Evolutionary conservation across 2,888 invertebrate genomes (phyloP).

Genomic region (Trissoscelio sp.): DNA sequence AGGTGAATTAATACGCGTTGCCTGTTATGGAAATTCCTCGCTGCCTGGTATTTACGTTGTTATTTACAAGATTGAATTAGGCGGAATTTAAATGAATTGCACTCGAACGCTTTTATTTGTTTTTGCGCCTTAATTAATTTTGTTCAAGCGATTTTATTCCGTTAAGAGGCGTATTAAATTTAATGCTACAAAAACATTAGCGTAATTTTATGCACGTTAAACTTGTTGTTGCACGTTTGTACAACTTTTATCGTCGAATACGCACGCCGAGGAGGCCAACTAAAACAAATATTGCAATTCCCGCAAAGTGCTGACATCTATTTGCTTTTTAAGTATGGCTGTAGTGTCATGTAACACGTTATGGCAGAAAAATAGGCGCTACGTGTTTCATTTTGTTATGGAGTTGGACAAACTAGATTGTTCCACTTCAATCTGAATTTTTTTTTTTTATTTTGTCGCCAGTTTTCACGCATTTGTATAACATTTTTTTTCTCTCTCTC

Average conservation of each 20-base stretch:
- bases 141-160: constrained; percentile 26
- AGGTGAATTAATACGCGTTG: constrained; percentile 62
- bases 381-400: constrained; percentile 30
- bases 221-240: constrained; percentile 31
- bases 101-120: constrained; percentile 61
- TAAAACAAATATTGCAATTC: constrained; percentile 57
- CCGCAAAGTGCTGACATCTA: constrained; percentile 54
- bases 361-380: constrained; percentile 25
- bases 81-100: constrained; percentile 63
- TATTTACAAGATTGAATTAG: constrained; percentile 64
- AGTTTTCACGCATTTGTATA: neutral
- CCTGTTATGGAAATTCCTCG: constrained; percentile 65
- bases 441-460: neutral
- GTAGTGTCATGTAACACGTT: constrained; percentile 19
- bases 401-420: constrained; percentile 40
- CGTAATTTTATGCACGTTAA: constrained; percentile 53
- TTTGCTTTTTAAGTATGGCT: constrained; percentile 48
- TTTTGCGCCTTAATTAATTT: constrained; percentile 55
- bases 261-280: neutral
- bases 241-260: constrained; percentile 55
- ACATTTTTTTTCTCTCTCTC: no score
- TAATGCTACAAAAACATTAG: constrained; percentile 47
- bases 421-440: constrained; percentile 23
- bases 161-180: constrained; percentile 45
- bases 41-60: constrained; percentile 50